A percentile compares a stretch with the other conserved stretches of the same genome.
Conservation (phyloP, 2,888 invertebrate genomes). For the Clostera curtula region DNA sequence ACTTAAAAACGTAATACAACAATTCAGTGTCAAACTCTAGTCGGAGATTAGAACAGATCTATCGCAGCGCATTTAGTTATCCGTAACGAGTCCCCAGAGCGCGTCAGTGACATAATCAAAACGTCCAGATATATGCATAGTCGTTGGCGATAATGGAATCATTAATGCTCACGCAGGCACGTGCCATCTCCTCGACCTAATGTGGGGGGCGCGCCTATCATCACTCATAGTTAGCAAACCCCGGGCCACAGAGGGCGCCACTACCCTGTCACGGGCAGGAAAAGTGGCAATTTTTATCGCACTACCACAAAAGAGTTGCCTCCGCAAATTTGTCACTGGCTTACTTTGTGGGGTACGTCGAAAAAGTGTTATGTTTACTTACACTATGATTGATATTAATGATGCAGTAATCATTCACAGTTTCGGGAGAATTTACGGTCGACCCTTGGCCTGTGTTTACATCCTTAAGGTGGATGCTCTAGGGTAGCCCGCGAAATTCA, state of each 20-base stretch:
- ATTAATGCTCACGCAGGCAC: constrained; percentile 45
- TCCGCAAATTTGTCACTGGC: constrained; percentile 60
- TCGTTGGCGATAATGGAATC: constrained; percentile 34
- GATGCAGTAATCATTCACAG: constrained; percentile 27
- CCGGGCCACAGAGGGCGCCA: constrained; percentile 38
- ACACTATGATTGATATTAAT: constrained; percentile 55
- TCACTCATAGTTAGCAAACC: constrained; percentile 64
- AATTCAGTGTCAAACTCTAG: too few relatives aligned
- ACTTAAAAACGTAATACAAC: too few relatives aligned
- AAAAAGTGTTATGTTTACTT: constrained; percentile 37
- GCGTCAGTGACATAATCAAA: constrained; percentile 13
- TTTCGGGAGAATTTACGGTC: constrained; percentile 2
- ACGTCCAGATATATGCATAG: constrained; percentile 17
- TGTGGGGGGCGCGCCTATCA: constrained; percentile 57
- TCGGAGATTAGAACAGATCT: too few relatives aligned
- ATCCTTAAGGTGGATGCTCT: too few relatives aligned
- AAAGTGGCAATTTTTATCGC: constrained; percentile 64
- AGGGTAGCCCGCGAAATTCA: too few relatives aligned
- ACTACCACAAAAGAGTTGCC: constrained; percentile 64
- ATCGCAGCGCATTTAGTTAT: constrained; percentile 4
- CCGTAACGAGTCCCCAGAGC: constrained; percentile 9
- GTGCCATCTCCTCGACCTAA: constrained; percentile 41
- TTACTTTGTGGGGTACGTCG: constrained; percentile 43
- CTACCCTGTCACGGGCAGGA: constrained; percentile 49
- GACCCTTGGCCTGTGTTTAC: constrained; percentile 7